Conservation (phyloP, 1,140 invertebrate species). For the Lordiphosa collinella region DNA sequence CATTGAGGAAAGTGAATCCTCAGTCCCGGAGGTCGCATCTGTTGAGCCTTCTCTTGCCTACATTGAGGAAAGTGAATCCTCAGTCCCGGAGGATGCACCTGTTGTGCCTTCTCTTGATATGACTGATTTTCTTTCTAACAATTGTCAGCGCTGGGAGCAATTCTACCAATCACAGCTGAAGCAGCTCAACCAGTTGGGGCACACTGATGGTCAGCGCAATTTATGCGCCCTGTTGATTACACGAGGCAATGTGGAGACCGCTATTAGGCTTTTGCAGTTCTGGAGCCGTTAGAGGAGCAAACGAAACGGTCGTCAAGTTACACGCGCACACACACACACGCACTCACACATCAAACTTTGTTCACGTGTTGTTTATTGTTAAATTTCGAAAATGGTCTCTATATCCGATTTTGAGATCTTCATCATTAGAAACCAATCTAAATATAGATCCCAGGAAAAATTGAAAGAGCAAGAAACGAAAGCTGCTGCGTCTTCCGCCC, state of each 20-base stretch:
- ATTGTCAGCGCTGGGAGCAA: constrained; percentile 19
- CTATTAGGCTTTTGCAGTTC: constrained; percentile 35
- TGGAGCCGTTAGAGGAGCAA: constrained; percentile 32
- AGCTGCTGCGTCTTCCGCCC: neutral
- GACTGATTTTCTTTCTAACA: constrained; percentile 20
- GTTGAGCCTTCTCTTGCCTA: too few species aligned
- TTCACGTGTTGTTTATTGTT: constrained; percentile 7
- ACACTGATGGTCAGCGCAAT: constrained; percentile 32
- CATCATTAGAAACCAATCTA: neutral
- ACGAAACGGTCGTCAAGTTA: neutral
- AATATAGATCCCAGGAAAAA: neutral
- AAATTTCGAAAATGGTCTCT: constrained; percentile 8
- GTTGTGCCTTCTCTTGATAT: constrained; percentile 1
- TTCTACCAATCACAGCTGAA: constrained; percentile 23
- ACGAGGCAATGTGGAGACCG: constrained; percentile 32
- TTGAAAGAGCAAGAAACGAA: neutral
- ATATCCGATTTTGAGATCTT: constrained; percentile 7
- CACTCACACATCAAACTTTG: constrained; percentile 1
- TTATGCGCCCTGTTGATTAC: constrained; percentile 37
- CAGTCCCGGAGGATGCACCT: too few species aligned
- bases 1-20: too few species aligned
- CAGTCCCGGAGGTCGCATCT: too few species aligned
- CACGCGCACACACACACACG: neutral
- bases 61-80: too few species aligned
- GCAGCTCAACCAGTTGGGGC: constrained; percentile 30